phyloP scores from a whole-genome alignment of 2,888 invertebrate genomes.

The Sthenelais limicola region DNA sequence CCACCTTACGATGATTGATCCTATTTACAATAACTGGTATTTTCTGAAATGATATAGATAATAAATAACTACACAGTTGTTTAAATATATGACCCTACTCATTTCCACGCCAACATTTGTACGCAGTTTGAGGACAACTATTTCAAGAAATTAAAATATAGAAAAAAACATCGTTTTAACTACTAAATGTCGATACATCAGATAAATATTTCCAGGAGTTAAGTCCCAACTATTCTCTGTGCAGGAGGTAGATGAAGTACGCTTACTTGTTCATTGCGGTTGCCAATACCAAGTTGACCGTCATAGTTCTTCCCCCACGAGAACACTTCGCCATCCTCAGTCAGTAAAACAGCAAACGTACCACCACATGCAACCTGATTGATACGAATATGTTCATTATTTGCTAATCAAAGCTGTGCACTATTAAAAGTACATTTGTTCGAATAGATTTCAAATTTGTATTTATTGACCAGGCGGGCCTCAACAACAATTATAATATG shows the following conservation, averaged over 20 bases:
- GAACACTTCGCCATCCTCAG: conserved; percentile 81
- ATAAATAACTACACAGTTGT: neutral
- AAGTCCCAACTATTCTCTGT: too few species aligned
- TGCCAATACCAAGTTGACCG: conserved; percentile 84
- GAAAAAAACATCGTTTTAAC: too few species aligned
- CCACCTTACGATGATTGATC: conserved; percentile 62
- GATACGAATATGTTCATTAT: too few species aligned
- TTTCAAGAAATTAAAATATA: too few species aligned
- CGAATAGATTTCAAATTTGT: too few species aligned
- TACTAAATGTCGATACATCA: too few species aligned
- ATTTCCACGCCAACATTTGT: neutral
- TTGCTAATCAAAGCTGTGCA: too few species aligned
- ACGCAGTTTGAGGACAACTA: too few species aligned
- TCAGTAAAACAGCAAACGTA: conserved; percentile 85
- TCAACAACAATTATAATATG: too few species aligned
- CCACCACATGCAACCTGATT: conserved; percentile 79
- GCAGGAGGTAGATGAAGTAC: neutral
- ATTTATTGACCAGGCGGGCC: too few species aligned
- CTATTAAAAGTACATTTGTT: too few species aligned
- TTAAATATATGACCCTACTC: neutral
- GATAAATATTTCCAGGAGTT: too few species aligned
- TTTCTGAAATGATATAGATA: conserved; percentile 57
- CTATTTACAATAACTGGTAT: conserved; percentile 63
- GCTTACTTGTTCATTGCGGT: conserved; percentile 39
- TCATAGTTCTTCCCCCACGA: conserved; percentile 92